Evolutionary conservation across 2,113 vertebrate genomes (phyloP).

Genomic region (Lamprologus callipterus): DNA sequence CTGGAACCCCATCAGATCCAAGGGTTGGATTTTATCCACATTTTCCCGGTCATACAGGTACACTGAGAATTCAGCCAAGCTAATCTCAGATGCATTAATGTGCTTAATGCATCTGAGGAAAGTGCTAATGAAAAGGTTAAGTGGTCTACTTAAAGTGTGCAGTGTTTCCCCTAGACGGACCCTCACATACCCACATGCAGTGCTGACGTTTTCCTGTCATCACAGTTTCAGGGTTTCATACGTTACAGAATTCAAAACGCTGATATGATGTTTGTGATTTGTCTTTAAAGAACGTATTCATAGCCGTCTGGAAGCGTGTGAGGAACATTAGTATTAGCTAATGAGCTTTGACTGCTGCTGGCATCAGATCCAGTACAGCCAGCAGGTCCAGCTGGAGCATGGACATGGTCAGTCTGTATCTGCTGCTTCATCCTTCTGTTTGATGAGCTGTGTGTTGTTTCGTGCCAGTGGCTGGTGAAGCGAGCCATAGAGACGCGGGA

Average conservation of each 20-base stretch:
- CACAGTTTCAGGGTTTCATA: neutral
- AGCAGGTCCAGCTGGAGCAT: neutral
- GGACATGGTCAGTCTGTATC: neutral
- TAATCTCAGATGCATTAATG: neutral
- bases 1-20: constrained; percentile 98
- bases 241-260: neutral
- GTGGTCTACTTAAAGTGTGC: neutral
- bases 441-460: neutral
- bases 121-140: neutral
- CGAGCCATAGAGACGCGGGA: constrained; percentile 94
- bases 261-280: neutral
- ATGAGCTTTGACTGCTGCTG: neutral
- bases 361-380: neutral
- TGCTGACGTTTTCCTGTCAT: neutral
- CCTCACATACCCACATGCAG: neutral
- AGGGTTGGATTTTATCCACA: constrained; percentile 97
- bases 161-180: neutral
- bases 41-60: constrained; percentile 96
- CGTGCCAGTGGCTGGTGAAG: constrained; percentile 90
- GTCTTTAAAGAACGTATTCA: neutral
- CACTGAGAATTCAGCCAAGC: neutral
- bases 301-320: neutral
- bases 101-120: neutral
- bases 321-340: neutral
- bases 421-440: neutral